These are phyloP conservation scores for Adoxophyes honmai DNA, from an alignment of 1,140 invertebrate genomes.

Conservation along the genomic window DNA sequence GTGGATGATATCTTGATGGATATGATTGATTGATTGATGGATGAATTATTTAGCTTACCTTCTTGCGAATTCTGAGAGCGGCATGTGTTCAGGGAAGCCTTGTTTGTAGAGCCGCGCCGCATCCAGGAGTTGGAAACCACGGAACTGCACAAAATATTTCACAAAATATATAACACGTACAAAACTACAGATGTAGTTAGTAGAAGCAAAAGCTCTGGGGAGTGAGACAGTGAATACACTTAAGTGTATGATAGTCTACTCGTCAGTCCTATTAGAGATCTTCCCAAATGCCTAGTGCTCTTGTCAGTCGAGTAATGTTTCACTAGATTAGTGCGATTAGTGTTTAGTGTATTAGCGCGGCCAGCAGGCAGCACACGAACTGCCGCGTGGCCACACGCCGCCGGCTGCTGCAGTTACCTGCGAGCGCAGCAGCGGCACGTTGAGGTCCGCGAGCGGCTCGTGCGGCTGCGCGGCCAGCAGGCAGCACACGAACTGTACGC, in stretches of 20 bases:
- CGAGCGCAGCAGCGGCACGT: conserved; percentile 91
- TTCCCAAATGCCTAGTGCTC: too few species aligned
- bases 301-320: too few species aligned
- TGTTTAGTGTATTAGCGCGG: too few species aligned
- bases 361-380: conserved; percentile 69
- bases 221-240: too few species aligned
- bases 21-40: too few species aligned
- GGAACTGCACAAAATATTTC: conserved; percentile 79
- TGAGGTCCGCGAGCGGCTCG: conserved; percentile 83
- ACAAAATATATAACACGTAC: too few species aligned
- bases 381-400: conserved; percentile 51
- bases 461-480: conserved; percentile 83
- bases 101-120: conserved; percentile 93
- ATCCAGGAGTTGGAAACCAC: conserved; percentile 93
- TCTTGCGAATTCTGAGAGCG: conserved; percentile 91
- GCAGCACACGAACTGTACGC: conserved; percentile 91
- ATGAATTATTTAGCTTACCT: conserved; percentile 59
- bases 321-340: too few species aligned
- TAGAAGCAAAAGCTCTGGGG: too few species aligned
- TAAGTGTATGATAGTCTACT: too few species aligned
- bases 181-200: too few species aligned
- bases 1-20: too few species aligned
- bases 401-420: conserved; percentile 85
- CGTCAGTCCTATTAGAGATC: too few species aligned
- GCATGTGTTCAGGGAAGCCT: conserved; percentile 94